Base-by-base conservation (phyloP, 2,888 invertebrate species). In the Drepana falcataria region DNA sequence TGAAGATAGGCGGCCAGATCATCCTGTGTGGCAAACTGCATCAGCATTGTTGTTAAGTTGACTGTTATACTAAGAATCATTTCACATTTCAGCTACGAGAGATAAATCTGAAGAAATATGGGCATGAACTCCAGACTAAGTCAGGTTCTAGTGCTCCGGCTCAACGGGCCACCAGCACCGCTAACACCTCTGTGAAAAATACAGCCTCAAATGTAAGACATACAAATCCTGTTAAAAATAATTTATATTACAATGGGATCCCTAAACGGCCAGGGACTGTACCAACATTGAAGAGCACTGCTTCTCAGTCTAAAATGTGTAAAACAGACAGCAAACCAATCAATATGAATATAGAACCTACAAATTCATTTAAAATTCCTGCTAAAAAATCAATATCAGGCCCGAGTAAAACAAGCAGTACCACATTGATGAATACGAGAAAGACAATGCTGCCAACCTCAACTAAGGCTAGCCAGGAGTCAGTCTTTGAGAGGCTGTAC, bases 401-500 rank as follows among this genome's bases (percentile, higher is more conserved):
- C 70, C 62, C 67, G 40, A 41, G 4, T 51, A 41, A 7, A 21
- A 21, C 9, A 1, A 49, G 37, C 7, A 33, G 5, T 2, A 2
- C 53, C n/a, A 73, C 65, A 48, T 57, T 63, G 2, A 55, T 56
- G 2, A 54, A 53, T 2, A 51, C 55, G 35, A 59, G 73, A 6
- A 73, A 77, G 53, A 81, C 79, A 6, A 77, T 79, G 59, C 52
- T 77, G 2, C 67, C 70, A 0, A 66, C 64, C 47, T 57, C 70
- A 2, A 35, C 59, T 5, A 64, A 68, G 54, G 35, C 52, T 2
- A 59, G 59, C 34, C 63, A 69, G 33, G 75, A 83, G 63, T 83
- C 87, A 0, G 89, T 89, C 0, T 90, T 90, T 51, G 89, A 90
- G 33, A 68, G 90, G 35, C 61, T 89, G 0, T 89, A 87, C 55